Base-by-base conservation (phyloP, 2,797 vertebrate genomes). In the Neoniphon sammara region DNA sequence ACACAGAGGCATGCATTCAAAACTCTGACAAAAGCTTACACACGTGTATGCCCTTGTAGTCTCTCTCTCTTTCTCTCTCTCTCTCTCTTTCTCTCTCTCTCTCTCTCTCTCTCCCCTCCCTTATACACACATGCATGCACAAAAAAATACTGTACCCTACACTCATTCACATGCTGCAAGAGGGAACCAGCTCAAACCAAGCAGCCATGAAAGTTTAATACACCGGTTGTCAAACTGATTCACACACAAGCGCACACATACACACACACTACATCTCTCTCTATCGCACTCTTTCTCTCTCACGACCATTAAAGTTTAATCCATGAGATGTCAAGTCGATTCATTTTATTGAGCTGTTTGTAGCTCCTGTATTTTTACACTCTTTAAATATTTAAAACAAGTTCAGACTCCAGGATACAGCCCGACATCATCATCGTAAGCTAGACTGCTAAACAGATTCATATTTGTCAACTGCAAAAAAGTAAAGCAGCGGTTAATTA, bases 161-260 rank as follows among this genome's bases (percentile, higher is more conserved):
- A 71, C 70, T 81, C 80, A 75, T 87, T 88, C 81, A 87, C 82
- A 86, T 75, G 73, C 80, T 77, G 81, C 77, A 56, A 70, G 72
- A 77, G 76, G 77, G 69, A 84, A 73, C 65, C 65, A 54, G 77
- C 84, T 84, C 73, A 72, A 87, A 90, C 78, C 78, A 80, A 88
- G 84, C 67, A 0, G 23, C 84, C 80, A 83, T 91, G 86, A 92
- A 91, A 88, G 66, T 91, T 91, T 87, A 90, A 90, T 87, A 81
- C 49, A 65, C 42, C 8, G 42, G 62, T 65, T 81, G 75, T 85
- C 88, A 78, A 4, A 69, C 1, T 36, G 81, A 77, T 81, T 86
- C 86, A 72, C 77, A 85, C 53, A 85, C 74, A 84, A 0, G 70
- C 59, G 23, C 65, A 54, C 50, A 66, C 53, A 65, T 14, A 27